phyloP scores from a whole-genome alignment of 92 coral and sea anemone genomes.

The Phymanthus crucifer region DNA sequence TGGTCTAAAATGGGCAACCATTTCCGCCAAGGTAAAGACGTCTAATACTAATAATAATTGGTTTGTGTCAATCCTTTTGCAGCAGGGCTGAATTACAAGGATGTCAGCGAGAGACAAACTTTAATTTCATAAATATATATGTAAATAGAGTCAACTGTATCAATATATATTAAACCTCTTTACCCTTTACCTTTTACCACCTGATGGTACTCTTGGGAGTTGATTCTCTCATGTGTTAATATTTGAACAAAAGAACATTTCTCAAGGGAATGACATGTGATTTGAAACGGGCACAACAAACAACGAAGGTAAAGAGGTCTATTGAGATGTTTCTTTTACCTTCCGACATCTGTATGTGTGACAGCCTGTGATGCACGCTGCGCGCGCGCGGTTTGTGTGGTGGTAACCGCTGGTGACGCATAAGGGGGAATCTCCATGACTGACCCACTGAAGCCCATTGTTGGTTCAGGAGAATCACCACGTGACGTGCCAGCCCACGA shows the following conservation, averaged over 20 bases:
- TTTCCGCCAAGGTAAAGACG: no score
- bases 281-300: no score
- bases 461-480: conserved; percentile 63
- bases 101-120: neutral
- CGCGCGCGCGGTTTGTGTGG: conserved; percentile 36
- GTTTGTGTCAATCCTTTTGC: no score
- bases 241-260: no score
- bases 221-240: no score
- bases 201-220: neutral
- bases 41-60: no score
- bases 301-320: neutral
- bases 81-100: neutral
- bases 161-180: no score
- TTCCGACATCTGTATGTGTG: conserved; percentile 42
- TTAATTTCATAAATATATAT: no score
- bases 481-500: conserved; percentile 77
- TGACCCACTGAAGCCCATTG: conserved; percentile 68
- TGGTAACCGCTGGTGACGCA: conserved; percentile 50
- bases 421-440: conserved; percentile 54
- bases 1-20: no score
- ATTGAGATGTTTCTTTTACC: conserved; percentile 54
- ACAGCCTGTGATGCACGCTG: conserved; percentile 47
- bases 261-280: no score
- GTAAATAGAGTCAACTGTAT: no score
- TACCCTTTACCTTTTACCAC: neutral